Percentiles rank a stretch among this genome's conserved stretches.
Evolutionary conservation across 64 coral and sea anemone genomes (phyloP).

Genomic region (Exaiptasia diaphana): DNA sequence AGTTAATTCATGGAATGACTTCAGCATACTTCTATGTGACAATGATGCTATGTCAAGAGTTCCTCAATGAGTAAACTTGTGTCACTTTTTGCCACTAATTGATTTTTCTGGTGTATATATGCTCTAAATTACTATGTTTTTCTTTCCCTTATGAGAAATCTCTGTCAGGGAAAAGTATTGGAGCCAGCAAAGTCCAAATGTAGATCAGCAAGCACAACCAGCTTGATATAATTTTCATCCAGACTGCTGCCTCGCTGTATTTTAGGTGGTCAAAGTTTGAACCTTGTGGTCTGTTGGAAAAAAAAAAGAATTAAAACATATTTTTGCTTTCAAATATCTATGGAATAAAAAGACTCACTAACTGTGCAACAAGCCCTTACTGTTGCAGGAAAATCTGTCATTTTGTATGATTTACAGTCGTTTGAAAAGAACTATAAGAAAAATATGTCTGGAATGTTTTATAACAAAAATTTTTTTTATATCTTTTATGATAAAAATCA

Average conservation of each 20-base stretch:
- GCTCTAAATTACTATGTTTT: no score
- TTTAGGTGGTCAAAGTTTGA: conserved; percentile 22
- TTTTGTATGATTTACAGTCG: neutral
- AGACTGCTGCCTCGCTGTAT: conserved; percentile 69
- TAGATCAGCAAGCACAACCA: conserved; percentile 71
- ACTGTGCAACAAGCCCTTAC: neutral
- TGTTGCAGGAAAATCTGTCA: neutral
- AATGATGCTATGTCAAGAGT: no score
- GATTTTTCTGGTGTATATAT: no score
- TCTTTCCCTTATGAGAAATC: conserved; percentile 82
- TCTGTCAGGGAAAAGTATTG: conserved; percentile 72
- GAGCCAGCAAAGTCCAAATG: conserved; percentile 78
- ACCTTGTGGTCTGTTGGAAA: conserved; percentile 35
- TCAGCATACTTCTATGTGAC: no score
- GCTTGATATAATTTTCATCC: conserved; percentile 79
- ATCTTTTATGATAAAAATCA: no score
- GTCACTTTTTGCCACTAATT: no score
- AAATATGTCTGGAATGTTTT: neutral
- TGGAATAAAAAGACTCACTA: neutral
- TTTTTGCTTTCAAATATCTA: neutral
- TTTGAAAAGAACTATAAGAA: neutral
- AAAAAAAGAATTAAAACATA: neutral
- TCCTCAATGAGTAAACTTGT: no score
- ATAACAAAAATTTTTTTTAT: neutral
- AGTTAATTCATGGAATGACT: no score